Percentiles rank a stretch among this genome's conserved stretches.
Conservation (phyloP, 2,888 invertebrate species). For the Drosophila rubida region DNA sequence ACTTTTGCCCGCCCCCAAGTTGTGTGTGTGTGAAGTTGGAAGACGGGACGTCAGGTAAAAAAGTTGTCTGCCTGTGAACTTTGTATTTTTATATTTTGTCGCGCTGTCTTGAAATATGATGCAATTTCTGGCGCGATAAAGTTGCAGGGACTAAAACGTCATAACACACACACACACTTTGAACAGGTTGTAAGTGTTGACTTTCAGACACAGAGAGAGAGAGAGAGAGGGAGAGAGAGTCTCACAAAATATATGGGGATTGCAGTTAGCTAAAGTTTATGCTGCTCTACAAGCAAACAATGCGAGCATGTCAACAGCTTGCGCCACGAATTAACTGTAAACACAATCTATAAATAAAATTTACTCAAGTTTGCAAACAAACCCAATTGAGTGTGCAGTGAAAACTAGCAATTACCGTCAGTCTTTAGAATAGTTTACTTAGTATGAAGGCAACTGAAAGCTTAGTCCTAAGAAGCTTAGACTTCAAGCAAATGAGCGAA, state of each 20-base stretch:
- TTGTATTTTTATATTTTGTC: constrained; percentile 68
- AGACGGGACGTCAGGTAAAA: constrained; percentile 41
- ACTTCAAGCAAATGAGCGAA: background rate
- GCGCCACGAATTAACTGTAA: background rate
- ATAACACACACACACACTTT: constrained; percentile 34
- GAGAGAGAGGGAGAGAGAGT: constrained; percentile 5
- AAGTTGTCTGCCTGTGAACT: constrained; percentile 58
- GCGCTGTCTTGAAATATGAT: constrained; percentile 76
- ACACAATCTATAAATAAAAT: constrained; percentile 5
- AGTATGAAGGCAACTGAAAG: background rate
- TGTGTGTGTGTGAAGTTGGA: constrained; percentile 39
- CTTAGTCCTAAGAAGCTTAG: background rate
- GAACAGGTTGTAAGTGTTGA: constrained; percentile 59
- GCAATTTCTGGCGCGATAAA: constrained; percentile 79
- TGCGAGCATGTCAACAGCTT: constrained; percentile 5
- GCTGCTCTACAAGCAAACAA: constrained; percentile 29
- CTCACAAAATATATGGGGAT: constrained; percentile 20
- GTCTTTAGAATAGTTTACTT: background rate
- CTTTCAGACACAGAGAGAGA: constrained; percentile 51
- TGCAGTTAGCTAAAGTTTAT: constrained; percentile 51
- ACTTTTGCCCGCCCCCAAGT: constrained; percentile 38
- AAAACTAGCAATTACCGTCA: background rate
- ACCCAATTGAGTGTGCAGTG: background rate
- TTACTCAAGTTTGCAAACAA: background rate
- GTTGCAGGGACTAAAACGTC: constrained; percentile 68